A percentile compares a stretch with the other conserved stretches of the same genome.
Evolutionary conservation across 2,113 vertebrate genomes (phyloP).

Genomic region (Halichoerus grypus): DNA sequence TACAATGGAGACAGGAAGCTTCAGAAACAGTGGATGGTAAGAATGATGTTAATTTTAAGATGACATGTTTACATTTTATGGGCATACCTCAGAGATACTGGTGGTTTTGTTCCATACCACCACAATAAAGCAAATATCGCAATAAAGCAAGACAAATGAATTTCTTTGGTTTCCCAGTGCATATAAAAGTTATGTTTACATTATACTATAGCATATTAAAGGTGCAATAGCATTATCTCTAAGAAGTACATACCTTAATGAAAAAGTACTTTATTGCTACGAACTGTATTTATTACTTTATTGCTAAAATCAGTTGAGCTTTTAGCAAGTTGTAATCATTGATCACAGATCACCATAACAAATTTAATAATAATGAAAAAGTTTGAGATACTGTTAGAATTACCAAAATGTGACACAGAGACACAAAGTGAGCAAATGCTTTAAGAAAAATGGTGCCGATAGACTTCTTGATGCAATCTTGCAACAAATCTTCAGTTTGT

Average conservation of each 20-base stretch:
- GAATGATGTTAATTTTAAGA: constrained; percentile 45
- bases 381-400: not conserved
- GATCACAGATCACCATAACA: not conserved
- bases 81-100: not conserved
- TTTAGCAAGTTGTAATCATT: not conserved
- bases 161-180: not conserved
- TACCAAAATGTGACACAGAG: not conserved
- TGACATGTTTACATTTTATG: not conserved
- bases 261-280: not conserved
- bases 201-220: not conserved
- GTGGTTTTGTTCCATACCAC: not conserved
- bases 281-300: not conserved
- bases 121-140: not conserved
- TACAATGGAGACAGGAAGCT: not conserved
- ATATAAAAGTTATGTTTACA: not conserved
- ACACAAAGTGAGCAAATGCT: not conserved
- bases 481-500: not conserved
- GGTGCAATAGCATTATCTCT: not conserved
- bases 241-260: not conserved
- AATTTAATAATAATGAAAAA: not conserved
- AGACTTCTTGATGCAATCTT: not conserved
- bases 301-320: not conserved
- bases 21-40: constrained; percentile 29
- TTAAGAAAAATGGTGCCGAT: not conserved
- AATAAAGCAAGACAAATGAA: not conserved